Percentiles rank a stretch among this genome's conserved stretches.
phyloP scores from a whole-genome alignment of 2,113 vertebrate genomes.

The Anseranas semipalmata region DNA sequence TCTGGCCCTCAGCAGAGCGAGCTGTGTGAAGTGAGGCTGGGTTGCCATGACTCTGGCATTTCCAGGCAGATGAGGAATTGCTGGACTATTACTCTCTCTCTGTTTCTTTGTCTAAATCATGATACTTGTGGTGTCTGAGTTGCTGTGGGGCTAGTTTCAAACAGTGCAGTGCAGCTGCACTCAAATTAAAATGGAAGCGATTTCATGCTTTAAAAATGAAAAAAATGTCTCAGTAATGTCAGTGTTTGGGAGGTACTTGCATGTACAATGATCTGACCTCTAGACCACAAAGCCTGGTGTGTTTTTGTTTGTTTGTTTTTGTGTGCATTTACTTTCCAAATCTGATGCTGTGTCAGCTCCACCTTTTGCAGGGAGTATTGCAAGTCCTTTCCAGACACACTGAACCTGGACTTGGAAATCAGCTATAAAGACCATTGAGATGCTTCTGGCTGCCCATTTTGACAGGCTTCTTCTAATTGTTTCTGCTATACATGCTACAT shows the following conservation, averaged over 20 bases:
- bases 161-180: neutral
- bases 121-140: neutral
- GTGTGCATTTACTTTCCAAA: neutral
- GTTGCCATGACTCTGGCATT: rapidly evolving
- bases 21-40: rapidly evolving
- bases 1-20: neutral
- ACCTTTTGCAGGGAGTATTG: rapidly evolving
- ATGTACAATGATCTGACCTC: rapidly evolving
- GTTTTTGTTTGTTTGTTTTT: neutral
- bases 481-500: rapidly evolving
- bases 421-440: neutral
- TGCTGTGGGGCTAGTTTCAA: neutral
- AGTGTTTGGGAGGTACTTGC: neutral
- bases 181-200: neutral
- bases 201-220: neutral
- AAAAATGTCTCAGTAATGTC: rapidly evolving
- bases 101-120: too few species aligned
- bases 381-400: neutral
- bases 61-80: neutral
- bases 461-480: neutral
- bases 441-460: neutral
- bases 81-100: rapidly evolving
- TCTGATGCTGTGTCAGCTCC: neutral
- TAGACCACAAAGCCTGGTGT: neutral
- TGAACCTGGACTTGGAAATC: neutral